Conservation (phyloP, 1,140 invertebrate species). For the Drosophila ananassae region DNA sequence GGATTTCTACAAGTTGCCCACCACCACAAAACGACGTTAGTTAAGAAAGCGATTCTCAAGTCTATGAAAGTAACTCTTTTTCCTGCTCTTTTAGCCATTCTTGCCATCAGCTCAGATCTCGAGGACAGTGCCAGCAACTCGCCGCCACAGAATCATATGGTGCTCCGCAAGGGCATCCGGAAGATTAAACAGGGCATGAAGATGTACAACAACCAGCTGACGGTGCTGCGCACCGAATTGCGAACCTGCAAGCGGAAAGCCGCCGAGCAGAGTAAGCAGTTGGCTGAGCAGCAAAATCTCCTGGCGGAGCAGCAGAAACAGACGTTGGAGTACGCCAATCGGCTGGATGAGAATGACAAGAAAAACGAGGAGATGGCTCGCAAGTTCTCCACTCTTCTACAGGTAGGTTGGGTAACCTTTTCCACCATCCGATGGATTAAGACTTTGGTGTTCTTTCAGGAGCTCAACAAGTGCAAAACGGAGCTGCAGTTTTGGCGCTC, state of each 20-base stretch:
- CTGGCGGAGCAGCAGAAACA: conserved; percentile 90
- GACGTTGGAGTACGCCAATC: conserved; percentile 91
- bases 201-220: conserved; percentile 91
- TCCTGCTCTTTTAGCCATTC: conserved; percentile 45
- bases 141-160: conserved; percentile 92
- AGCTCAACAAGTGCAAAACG: conserved; percentile 95
- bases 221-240: conserved; percentile 90
- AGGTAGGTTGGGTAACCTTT: conserved; percentile 85
- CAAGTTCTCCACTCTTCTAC: conserved; percentile 94
- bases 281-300: conserved; percentile 92
- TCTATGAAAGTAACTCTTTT: neutral
- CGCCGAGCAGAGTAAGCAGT: conserved; percentile 92
- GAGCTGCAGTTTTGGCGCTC: conserved; percentile 95
- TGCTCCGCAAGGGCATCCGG: conserved; percentile 92
- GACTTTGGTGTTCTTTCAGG: conserved; percentile 84
- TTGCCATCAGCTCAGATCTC: conserved; percentile 73
- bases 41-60: neutral
- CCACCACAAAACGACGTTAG: conserved; percentile 76
- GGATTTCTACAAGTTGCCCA: conserved; percentile 86
- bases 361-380: conserved; percentile 94
- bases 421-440: neutral
- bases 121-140: conserved; percentile 86
- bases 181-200: conserved; percentile 95
- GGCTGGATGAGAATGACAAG: conserved; percentile 94
- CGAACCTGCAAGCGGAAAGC: conserved; percentile 91